Evolutionary conservation across 2,888 invertebrate genomes (phyloP), one percentile per base, ranked within the genome.

Genomic region (Acronicta leporina): DNA sequence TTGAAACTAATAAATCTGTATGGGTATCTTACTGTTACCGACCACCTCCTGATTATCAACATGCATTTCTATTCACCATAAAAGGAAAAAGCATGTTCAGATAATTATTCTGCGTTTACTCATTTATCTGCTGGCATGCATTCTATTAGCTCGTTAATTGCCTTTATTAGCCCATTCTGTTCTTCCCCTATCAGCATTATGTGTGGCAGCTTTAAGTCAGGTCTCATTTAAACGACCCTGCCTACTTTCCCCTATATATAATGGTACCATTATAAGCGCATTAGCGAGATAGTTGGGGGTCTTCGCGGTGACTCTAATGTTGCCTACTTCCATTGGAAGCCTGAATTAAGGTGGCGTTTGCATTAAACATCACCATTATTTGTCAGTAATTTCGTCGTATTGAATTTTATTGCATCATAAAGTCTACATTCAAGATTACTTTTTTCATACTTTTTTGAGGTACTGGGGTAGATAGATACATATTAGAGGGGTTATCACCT

Each of bases 201-300:
- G 43, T 69, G 68, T 67, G 48, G 68, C 46, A 55, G 61, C 49
- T 27, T 45, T 33, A 11, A 79, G 69, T 77, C 64, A 82, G 81
- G 77, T 84, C 84, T 82, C 74, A 82, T 87, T 87, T 83, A 84
- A 85, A 87, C 79, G 82, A 84, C 81, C 84, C 77, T 81, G 76
- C 81, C 85, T 81, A 89, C 91, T 92, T 92, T 92, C 91, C 83
- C 87, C 73, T 67, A 60, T 78, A 79, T 79, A 83, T 90, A 86
- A 88, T 89, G 81, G 73, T 79, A 79, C 81, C 84, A 93, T 93
- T 93, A 92, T 91, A 92, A 90, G 86, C 75, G 79, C 92, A 92
- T 93, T 92, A 92, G 87, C 77, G 74, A 82, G 85, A 86, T 86
- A 76, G 84, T 80, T 77, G 79, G 81, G 79, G 83, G 75, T 81